Evolutionary conservation across 2,797 vertebrate genomes (phyloP), one percentile per base, ranked within the genome.

Genomic region (Holocentrus rufus): DNA sequence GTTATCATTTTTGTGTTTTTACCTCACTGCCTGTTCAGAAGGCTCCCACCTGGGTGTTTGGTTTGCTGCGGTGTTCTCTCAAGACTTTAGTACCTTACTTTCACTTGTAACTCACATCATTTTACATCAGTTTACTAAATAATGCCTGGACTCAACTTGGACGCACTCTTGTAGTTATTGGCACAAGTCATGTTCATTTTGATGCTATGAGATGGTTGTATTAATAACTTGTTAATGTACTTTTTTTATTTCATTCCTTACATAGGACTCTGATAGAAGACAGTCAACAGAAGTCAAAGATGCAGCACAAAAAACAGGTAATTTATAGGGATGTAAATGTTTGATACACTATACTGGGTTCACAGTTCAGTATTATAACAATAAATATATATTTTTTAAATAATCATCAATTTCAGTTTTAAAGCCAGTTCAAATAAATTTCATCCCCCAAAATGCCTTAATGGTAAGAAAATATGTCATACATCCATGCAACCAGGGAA

Each of bases 201-300:
- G 47, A 22, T 2, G 22, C 13, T 44, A 44, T 5, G 15, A 46
- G 15, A 46, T 5, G 15, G 27, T 23, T 59, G 15, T 42, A 47
- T 22, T 31, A 18, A 39, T 65, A 25, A 30, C 27, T 22, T 34
- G 23, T 15, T 69, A 56, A 69, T 80, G 42, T 53, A 22, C 8
- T 47, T 42, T 72, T 73, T 75, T 1, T 2, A 7, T 7, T 42
- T 75, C 17, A 68, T 7, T 87, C 57, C 31, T n/a, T 1, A 57
- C 90, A 72, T 65, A 98, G 97, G 96, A 97, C 55, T 88, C 93
- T 57, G 96, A 97, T 20, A 92, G 94, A 80, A 94, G 87, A 39
- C 86, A 84, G 34, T 87, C 94, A 1, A 88, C 92, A 2, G 96
- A 97, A 56, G 82, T 56, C 66, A 95, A 88, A 92, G 96, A 98